Conservation (phyloP, 2,888 invertebrate genomes). For the Ctena decussata region DNA sequence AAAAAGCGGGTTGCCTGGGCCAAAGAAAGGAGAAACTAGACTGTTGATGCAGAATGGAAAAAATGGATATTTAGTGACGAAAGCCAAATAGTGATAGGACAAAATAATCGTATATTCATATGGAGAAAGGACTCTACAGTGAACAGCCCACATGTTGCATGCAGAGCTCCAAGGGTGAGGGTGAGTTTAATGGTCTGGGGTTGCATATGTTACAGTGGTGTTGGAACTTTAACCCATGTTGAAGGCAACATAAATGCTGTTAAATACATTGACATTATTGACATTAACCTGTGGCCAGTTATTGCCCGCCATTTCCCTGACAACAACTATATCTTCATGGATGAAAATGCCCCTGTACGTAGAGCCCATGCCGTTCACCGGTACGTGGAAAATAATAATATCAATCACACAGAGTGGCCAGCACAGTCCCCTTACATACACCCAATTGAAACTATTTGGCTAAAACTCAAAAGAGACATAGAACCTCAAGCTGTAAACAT, state of each 20-base stretch:
- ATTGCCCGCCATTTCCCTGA: constrained; percentile 19
- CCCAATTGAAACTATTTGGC: constrained; percentile 13
- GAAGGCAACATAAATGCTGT: constrained; percentile 14
- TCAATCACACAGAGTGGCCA: background rate
- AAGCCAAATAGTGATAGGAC: constrained; percentile 10
- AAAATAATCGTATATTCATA: constrained; percentile 6
- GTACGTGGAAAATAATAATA: constrained; percentile 11
- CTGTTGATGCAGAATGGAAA: constrained; percentile 21
- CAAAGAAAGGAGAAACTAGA: constrained; percentile 13
- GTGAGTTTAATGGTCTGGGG: constrained; percentile 9
- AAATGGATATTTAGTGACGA: constrained; percentile 24
- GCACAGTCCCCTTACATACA: constrained; percentile 19
- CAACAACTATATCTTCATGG: background rate
- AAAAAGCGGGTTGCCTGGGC: background rate
- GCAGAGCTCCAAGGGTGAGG: background rate
- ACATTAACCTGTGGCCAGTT: constrained; percentile 20
- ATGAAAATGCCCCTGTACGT: constrained; percentile 19
- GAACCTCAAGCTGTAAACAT: background rate
- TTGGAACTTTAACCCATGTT: constrained; percentile 29
- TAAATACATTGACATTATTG: constrained; percentile 10
- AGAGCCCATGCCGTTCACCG: background rate
- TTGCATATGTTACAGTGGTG: constrained; percentile 5
- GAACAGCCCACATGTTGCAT: constrained; percentile 8
- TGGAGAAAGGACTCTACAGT: constrained; percentile 24
- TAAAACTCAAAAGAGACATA: background rate